phyloP scores from a whole-genome alignment of 2,888 invertebrate species.

The Lochmaea crataegi region DNA sequence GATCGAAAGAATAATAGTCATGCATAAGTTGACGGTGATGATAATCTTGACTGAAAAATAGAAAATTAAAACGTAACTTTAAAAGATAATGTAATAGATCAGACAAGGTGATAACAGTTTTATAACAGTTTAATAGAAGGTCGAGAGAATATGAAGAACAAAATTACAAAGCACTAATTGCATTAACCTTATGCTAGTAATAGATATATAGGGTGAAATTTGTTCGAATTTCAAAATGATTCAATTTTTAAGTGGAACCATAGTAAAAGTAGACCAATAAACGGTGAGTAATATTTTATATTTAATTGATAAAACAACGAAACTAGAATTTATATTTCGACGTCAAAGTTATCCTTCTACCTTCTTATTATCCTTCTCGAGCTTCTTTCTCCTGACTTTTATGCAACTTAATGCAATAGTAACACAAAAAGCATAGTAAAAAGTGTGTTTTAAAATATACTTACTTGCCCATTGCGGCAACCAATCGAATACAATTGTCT shows the following conservation, averaged over 20 bases:
- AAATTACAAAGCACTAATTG: neutral
- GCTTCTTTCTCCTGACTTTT: too few species aligned
- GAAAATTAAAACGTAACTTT: constrained; percentile 32
- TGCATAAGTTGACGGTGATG: constrained; percentile 80
- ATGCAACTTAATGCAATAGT: too few species aligned
- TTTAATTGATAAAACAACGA: too few species aligned
- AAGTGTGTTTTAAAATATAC: constrained; percentile 42
- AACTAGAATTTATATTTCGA: too few species aligned
- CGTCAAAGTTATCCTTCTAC: too few species aligned
- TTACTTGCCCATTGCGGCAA: constrained; percentile 75
- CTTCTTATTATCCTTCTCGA: too few species aligned
- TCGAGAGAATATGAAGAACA: constrained; percentile 3
- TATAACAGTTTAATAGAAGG: neutral
- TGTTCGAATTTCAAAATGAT: too few species aligned
- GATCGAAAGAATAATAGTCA: constrained; percentile 85
- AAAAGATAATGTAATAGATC: constrained; percentile 12
- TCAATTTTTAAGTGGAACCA: too few species aligned
- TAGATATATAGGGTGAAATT: neutral
- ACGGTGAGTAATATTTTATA: too few species aligned
- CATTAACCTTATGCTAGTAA: neutral
- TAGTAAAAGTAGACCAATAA: too few species aligned
- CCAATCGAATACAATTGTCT: constrained; percentile 82
- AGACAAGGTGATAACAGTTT: neutral
- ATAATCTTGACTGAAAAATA: constrained; percentile 78
- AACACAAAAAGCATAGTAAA: too few species aligned